Conservation (phyloP, 2,113 vertebrate species). For the Dromaius novaehollandiae region DNA sequence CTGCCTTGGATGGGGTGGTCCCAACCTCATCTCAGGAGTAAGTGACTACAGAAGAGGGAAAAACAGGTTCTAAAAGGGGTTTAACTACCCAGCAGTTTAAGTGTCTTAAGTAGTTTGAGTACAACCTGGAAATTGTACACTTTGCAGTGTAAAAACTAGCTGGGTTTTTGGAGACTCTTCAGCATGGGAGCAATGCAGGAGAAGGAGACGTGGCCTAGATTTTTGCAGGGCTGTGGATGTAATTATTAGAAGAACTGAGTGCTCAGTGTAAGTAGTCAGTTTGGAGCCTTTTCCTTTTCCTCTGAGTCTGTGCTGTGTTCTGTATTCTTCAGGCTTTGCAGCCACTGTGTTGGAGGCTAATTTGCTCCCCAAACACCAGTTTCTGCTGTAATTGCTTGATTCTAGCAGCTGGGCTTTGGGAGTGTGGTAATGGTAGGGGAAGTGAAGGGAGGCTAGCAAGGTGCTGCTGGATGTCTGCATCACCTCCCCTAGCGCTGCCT, state of each 20-base stretch:
- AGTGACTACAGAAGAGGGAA: background rate
- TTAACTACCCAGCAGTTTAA: background rate
- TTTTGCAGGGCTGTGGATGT: background rate
- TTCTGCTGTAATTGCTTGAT: background rate
- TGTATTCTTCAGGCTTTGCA: background rate
- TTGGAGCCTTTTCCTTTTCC: background rate
- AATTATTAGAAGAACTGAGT: background rate
- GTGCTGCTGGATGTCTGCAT: background rate
- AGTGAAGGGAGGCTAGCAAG: background rate
- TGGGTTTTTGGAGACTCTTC: background rate
- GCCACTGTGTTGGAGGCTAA: background rate
- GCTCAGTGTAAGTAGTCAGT: background rate
- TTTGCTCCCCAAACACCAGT: background rate
- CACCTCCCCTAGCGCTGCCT: background rate
- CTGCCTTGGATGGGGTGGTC: background rate
- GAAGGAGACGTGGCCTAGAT: background rate
- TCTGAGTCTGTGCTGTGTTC: background rate
- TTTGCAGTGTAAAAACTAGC: background rate
- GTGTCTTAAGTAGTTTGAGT: background rate
- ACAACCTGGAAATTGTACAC: background rate
- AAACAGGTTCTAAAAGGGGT: rapidly evolving
- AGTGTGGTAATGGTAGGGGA: background rate
- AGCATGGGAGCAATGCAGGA: background rate
- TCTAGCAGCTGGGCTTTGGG: background rate
- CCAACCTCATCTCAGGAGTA: background rate